Evolutionary conservation across 2,113 vertebrate species (phyloP).

Genomic region (Octodon degus): DNA sequence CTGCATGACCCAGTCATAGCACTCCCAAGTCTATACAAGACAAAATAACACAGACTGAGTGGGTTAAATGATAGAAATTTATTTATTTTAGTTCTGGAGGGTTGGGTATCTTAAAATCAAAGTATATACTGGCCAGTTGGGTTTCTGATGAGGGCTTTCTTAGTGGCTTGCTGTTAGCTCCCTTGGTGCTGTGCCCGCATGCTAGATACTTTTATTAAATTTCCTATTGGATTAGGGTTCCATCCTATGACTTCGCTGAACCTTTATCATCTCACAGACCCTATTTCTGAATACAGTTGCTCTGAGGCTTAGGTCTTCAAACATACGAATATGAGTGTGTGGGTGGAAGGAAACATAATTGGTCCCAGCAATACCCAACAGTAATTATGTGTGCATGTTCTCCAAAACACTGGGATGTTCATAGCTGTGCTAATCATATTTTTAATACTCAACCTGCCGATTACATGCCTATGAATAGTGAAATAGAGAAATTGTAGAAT

Average conservation of each 20-base stretch:
- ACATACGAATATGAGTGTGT: neutral
- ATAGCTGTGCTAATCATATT: neutral
- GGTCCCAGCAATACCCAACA: neutral
- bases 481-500: slow-evolving; percentile 1
- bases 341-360: neutral
- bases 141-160: neutral
- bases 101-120: neutral
- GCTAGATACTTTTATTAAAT: neutral
- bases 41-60: neutral
- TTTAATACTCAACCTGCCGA: neutral
- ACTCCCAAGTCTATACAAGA: neutral
- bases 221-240: neutral
- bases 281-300: neutral
- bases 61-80: neutral
- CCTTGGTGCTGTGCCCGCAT: neutral
- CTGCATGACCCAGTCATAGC: neutral
- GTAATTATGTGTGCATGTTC: neutral
- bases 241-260: neutral
- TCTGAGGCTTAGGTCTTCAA: neutral
- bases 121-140: neutral
- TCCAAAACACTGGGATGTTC: slow-evolving; percentile 39
- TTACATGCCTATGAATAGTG: neutral
- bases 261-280: neutral
- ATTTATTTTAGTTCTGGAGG: neutral
- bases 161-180: neutral